Evolutionary conservation across 2,888 invertebrate species (phyloP).

Genomic region (Azorinus chamasolen): DNA sequence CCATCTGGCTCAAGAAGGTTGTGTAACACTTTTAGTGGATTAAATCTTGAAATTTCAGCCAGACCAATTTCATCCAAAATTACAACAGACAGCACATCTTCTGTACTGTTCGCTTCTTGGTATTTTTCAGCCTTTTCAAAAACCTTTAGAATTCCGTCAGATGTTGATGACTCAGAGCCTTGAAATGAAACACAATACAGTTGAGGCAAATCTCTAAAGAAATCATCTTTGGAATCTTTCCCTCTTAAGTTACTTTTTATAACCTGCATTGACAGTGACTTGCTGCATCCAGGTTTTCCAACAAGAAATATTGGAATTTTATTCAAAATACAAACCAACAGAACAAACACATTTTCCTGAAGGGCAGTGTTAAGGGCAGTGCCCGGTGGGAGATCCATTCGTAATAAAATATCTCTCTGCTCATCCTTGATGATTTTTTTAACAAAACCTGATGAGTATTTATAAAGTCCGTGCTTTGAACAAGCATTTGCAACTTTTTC

Average conservation of each 20-base stretch:
- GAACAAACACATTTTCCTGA: conserved; percentile 75
- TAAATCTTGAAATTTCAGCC: conserved; percentile 76
- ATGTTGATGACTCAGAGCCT: conserved; percentile 77
- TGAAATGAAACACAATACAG: conserved; percentile 74
- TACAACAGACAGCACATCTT: conserved; percentile 72
- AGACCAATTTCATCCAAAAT: conserved; percentile 79
- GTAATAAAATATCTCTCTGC: conserved; percentile 65
- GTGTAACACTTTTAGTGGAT: conserved; percentile 78
- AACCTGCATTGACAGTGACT: conserved; percentile 74
- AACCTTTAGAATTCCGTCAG: conserved; percentile 76
- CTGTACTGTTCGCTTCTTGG: conserved; percentile 55
- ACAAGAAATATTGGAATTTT: conserved; percentile 74
- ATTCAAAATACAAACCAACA: conserved; percentile 72
- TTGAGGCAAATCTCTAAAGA: conserved; percentile 67
- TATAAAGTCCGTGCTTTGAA: neutral
- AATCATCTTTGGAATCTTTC: conserved; percentile 69
- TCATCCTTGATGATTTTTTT: conserved; percentile 58
- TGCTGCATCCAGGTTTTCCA: conserved; percentile 77
- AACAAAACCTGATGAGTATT: conserved; percentile 32
- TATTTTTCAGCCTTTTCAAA: conserved; percentile 75
- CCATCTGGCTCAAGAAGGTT: conserved; percentile 72
- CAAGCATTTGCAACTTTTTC: conserved; percentile 31
- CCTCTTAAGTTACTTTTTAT: conserved; percentile 73
- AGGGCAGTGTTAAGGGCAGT: conserved; percentile 73
- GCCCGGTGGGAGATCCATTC: conserved; percentile 71